Evolutionary conservation across 2,888 invertebrate genomes (phyloP), one percentile per base, ranked within the genome.

Genomic region (Mesorhabditis belari): DNA sequence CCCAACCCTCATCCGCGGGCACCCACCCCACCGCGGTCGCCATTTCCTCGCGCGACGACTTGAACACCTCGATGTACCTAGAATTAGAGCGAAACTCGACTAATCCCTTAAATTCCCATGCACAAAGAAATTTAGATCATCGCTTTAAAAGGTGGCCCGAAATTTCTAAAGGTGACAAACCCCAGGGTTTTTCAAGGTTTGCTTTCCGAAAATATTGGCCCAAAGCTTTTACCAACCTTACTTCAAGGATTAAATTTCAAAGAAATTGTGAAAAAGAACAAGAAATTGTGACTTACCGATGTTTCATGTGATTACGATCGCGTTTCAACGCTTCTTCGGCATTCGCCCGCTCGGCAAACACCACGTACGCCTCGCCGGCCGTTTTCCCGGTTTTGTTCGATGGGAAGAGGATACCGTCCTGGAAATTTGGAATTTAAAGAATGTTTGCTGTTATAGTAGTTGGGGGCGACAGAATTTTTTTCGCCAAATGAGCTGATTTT

Each of bases 31-130:
- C 64, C 54, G 66, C 67, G 28, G 61, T 55, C 12, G 49, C 19
- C 55, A 68, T 60, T 35, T 70, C 70, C 2, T 62, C 58, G 19
- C 58, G 58, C 4, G 64, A 54, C 4, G 70, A 62, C 49, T 66
- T 64, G 57, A 70, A 70, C 6, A 70, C 66, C 58, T 70, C 70
- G 53, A 70, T 70, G 59, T 70, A 70, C 61, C 65, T 65, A 51
- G 52, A 65, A 35, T 26, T 26, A 17, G 2, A 35, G 44, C 44
- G 26, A 12, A 23, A 17, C 12, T 21, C 19, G 21, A 17, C 51
- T 9, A 19, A 9, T 12, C 44, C 44, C 9, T 44, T 12, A 44
- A 12, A 44, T 12, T 44, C 44, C 44, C 12, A 44, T 9, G n/a
- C 44, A 12, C 44, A 9, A n/a, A 12, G 12, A 44, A 44, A 12